Evolutionary conservation across 2,113 vertebrate genomes (phyloP).

Genomic region (Poeciliopsis prolifica): DNA sequence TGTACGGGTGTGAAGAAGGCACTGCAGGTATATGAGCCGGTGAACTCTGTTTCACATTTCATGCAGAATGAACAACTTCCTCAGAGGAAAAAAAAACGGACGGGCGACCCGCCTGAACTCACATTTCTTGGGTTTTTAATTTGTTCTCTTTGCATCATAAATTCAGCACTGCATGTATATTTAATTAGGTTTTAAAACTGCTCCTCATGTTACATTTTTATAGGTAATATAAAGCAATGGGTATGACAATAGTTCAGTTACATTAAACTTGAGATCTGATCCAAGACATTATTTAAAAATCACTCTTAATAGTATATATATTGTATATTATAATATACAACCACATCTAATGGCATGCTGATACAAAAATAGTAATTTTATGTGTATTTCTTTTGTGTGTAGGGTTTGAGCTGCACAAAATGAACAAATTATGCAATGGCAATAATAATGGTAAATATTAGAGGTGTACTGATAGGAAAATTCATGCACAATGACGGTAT

Average conservation of each 20-base stretch:
- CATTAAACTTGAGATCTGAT: background rate
- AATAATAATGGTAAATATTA: too few relatives aligned
- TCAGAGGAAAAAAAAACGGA: background rate
- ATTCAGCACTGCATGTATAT: background rate
- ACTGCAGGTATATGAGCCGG: slow-evolving; percentile 4
- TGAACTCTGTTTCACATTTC: slow-evolving; percentile 24
- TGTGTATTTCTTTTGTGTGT: background rate
- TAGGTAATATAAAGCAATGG: background rate
- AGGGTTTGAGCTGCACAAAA: too few relatives aligned
- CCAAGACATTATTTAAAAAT: background rate
- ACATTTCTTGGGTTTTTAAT: slow-evolving; percentile 20
- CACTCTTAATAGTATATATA: background rate
- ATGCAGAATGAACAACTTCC: slow-evolving; percentile 3
- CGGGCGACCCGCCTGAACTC: background rate
- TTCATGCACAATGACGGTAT: too few relatives aligned
- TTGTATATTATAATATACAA: background rate
- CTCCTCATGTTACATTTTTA: background rate
- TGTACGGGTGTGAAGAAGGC: background rate
- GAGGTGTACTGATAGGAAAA: too few relatives aligned
- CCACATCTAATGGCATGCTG: too few relatives aligned
- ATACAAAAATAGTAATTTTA: background rate
- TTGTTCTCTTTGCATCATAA: slow-evolving; percentile 2
- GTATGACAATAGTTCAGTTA: background rate
- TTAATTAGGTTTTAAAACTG: slow-evolving; percentile 9
- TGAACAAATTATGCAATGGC: too few relatives aligned